Base-by-base conservation (phyloP, 2,113 vertebrate species). In the Salvelinus fontinalis region DNA sequence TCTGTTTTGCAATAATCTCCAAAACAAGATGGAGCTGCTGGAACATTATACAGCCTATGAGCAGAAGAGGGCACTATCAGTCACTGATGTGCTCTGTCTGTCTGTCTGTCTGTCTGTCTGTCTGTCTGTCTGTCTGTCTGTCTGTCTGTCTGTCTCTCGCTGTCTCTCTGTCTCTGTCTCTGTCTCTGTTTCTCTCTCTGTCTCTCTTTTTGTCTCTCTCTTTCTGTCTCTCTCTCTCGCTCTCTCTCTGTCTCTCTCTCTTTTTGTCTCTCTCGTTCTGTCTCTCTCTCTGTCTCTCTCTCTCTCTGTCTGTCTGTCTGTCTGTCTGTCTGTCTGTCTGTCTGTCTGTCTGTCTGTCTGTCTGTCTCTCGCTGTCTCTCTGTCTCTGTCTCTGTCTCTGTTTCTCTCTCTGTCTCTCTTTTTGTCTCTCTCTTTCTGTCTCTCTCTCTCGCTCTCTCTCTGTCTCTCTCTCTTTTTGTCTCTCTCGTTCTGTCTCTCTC, bases 51-150 rank as follows among this genome's bases (percentile, higher is more conserved):
- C 91, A 91, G 80, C 69, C 60, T 76, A 67, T 24, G 75, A 91
- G 89, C 93, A 94, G 93, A 91, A 94, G 93, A 93, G 93, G 93
- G 93, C 93, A 92, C 93, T 93, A 79, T 92, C 88, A 88, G 82
- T 93, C 67, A 82, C 89, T 86, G 84, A 70, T 79, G 84, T 70
- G 24, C 69, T 44, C 78, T 75, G 26, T 81, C 77, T 54, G 70
- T 68, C 66, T 73, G 29, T 31, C 4, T 34, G 6, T 34, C 34
- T 34, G 34, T 34, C 5, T 34, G 31, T 34, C 6, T 34, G 6
- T 34, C 6, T 7, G 6, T 34, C 31, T 34, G 31, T 68, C 65
- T 49, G 51, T 67, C 66, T 70, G 73, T 76, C 27, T 70, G 11
- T 70, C 22, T 66, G 26, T 39, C 62, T 70, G 39, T 59, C 75